Evolutionary conservation across 1,140 invertebrate genomes (phyloP), one percentile per base, ranked within the genome.

Genomic region (Calliopsis andreniformis): DNA sequence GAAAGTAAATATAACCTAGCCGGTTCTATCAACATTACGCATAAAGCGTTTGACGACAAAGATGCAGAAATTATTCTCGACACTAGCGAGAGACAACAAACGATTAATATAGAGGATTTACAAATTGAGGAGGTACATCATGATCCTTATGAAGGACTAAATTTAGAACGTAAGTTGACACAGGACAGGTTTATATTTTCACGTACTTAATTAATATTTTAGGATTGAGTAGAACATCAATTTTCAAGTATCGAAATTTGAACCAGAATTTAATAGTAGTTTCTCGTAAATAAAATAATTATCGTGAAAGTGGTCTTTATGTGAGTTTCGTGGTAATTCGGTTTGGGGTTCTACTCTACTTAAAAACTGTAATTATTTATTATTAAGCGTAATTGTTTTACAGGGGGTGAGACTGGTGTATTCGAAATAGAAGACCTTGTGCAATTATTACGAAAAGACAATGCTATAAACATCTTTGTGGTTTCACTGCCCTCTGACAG

Each of bases 361-460:
- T 35, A 20, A 20, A 18, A 45, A 10, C n/a, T n/a, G n/a, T n/a
- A n/a, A 69, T 66, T 72, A 4, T 70, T 64, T 16, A 72, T 43
- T 35, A 43, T 5, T 39, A 53, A 39, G 16, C 64, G 42, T 39
- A 77, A 53, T 79, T 76, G 77, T 76, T 80, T 93, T 92, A 28
- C 82, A 98, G 97, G 95, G 87, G 97, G 97, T 1, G 85, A 93
- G 69, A 94, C 87, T 78, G 97, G 97, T 25, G 97, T 98, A 1
- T 98, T 95, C 90, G 97, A 98, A 85, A 94, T 98, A 43, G 96
- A 97, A 89, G 96, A 98, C 76, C 89, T 99, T 32, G 94, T 98
- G 0, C 93, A 95, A 18, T 87, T 97, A 49, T 89, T 99, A 20
- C 92, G 93, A 80, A 93, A 93, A 83, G 96, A 98, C 87, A 97